Base-by-base conservation (phyloP, 2,113 vertebrate genomes). In the Pimephales promelas region DNA sequence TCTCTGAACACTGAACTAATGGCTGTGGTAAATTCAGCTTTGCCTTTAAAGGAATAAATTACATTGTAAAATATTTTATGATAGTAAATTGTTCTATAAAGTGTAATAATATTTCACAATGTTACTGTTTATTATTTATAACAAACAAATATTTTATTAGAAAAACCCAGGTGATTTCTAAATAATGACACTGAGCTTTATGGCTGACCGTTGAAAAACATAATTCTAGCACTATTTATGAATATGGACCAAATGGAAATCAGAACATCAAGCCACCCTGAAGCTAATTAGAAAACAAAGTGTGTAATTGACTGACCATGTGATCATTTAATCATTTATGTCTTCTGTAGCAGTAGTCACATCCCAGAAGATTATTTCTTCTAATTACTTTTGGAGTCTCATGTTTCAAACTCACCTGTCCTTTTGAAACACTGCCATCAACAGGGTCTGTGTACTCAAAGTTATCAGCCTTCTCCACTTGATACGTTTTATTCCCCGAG, bases 391-490 rank as follows among this genome's bases (percentile, higher is more conserved):
- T 76, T 3, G 0, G 6, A 28, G 13, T 49, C 14, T 73, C 0
- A 1, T 18, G 36, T 70, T 40, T 40, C 40, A 3, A 24, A 20
- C 91, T 89, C 86, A 99, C 98, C 97, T 99, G 98, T 91, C 99
- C 98, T 92, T 93, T 97, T 68, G 98, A 98, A 85, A 99, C 86
- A 0, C 97, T 99, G 83, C 96, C 96, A 43, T 99, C 98, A 81
- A 99, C 97, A 0, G 98, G 97, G 83, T 99, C 98, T 0, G 85
- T 97, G 91, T 99, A 99, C 79, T 97, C 95, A 66, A 99, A 99
- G 88, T 99, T 97, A 89, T 99, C 98, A 0, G 97, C 93, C 57
- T 98, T 94, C 57, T 96, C 96, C 82, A 99, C 97, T 0, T 94
- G 92, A 64, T 98, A 99, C 3, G 93, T 95, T 83, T 99, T 99